Base-by-base conservation (phyloP, 2,888 invertebrate genomes). In the Vanessa cardui region DNA sequence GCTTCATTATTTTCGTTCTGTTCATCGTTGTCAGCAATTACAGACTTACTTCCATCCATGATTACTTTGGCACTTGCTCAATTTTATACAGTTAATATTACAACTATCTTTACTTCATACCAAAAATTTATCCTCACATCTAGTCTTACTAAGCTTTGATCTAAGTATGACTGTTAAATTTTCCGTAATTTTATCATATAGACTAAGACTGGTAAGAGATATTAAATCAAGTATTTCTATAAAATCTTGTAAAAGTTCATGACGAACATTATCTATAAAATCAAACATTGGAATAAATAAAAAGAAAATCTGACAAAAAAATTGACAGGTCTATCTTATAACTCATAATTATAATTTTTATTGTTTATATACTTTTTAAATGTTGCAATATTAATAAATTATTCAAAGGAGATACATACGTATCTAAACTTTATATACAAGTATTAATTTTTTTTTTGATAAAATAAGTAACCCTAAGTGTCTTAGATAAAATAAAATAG, bases 181-280 rank as follows among this genome's bases (percentile, higher is more conserved):
- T 69, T 82, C 85, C 9, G 89, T 90, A 72, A 90, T 88, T 81
- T 81, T 86, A 71, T 87, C 85, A 83, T 88, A 89, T 50, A 90
- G 76, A 70, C 71, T 77, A 39, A 85, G 79, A 73, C 87, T 89
- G 74, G 79, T 80, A 12, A 82, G 58, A 8, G 87, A 86, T 77
- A 90, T 73, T 31, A 74, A 77, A 79, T 90, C 89, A 59, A 90
- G 80, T 71, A 90, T 72, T 69, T 81, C 74, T 73, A 89, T 81
- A 76, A 89, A 79, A 71, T 87, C 84, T 66, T 77, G 74, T 75
- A 85, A 79, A 69, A 89, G 75, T 62, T 84, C 83, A 75, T 82
- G 77, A 33, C 83, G 81, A 71, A 86, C 77, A 77, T 80, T 80
- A 68, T 80, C 78, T 75, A 85, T 81, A 77, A 87, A 83, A 80